A percentile compares a stretch with the other conserved stretches of the same genome.
phyloP scores from a whole-genome alignment of 1,140 invertebrate genomes.

The Trichogramma pretiosum region DNA sequence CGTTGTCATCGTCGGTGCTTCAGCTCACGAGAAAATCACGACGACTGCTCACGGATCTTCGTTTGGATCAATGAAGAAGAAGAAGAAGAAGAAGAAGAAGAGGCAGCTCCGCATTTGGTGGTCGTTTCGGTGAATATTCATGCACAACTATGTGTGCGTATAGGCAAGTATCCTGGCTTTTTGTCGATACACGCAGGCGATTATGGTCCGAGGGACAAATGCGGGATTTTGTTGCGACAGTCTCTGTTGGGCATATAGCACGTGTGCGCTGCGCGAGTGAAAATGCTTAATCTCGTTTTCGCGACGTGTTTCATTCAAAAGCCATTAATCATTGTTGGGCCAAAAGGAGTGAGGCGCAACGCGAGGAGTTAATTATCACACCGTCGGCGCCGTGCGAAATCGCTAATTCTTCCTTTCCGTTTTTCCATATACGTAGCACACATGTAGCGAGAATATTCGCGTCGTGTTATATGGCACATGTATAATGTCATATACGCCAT shows the following conservation, averaged over 20 bases:
- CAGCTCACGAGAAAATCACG: too few relatives aligned
- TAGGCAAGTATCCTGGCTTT: background rate
- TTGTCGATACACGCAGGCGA: background rate
- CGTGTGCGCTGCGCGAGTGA: background rate
- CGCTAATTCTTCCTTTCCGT: background rate
- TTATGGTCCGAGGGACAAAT: too few relatives aligned
- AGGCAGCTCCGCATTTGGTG: too few relatives aligned
- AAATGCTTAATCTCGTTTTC: slow-evolving; percentile 12
- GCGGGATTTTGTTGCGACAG: too few relatives aligned
- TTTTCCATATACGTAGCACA: background rate
- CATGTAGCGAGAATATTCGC: too few relatives aligned
- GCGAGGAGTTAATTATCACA: slow-evolving; percentile 7
- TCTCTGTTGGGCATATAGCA: too few relatives aligned
- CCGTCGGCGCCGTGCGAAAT: background rate
- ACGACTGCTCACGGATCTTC: too few relatives aligned
- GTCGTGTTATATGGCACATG: slow-evolving; percentile 8
- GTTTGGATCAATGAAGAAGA: too few relatives aligned
- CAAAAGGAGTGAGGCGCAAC: background rate
- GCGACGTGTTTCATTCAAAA: background rate
- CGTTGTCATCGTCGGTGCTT: too few relatives aligned
- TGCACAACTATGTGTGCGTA: too few relatives aligned
- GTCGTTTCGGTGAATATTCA: too few relatives aligned
- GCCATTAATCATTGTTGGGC: slow-evolving; percentile 14
- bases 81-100: too few relatives aligned
- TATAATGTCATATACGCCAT: slow-evolving; percentile 6